Evolutionary conservation across 2,888 invertebrate genomes (phyloP).

Genomic region (Amblyjoppa fuscipennis): DNA sequence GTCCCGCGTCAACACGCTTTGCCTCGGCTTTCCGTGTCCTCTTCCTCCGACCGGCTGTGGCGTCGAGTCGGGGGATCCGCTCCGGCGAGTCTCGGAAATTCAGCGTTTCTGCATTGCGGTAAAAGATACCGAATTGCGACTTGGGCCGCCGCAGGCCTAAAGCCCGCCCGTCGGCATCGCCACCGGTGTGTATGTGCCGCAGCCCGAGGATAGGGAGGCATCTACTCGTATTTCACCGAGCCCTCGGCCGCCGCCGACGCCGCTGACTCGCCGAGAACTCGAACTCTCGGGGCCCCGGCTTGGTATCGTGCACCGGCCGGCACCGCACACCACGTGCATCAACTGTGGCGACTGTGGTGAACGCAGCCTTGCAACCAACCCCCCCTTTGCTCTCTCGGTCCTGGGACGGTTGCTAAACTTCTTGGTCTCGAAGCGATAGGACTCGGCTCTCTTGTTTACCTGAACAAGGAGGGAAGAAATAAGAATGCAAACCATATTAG

Average conservation of each 20-base stretch:
- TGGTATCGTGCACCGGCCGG: constrained; percentile 61
- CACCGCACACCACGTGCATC: constrained; percentile 41
- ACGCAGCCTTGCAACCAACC: not conserved
- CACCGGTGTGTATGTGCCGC: constrained; percentile 10
- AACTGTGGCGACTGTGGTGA: constrained; percentile 15
- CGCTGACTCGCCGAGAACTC: constrained; percentile 43
- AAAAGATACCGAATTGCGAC: constrained; percentile 73
- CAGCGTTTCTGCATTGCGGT: constrained; percentile 79
- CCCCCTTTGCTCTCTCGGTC: not conserved
- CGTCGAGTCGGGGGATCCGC: constrained; percentile 20
- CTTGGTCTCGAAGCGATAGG: constrained; percentile 3
- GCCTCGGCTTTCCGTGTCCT: constrained; percentile 30
- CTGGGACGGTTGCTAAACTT: not conserved
- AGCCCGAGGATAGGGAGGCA: constrained; percentile 26
- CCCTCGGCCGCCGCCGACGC: constrained; percentile 36
- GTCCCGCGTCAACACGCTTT: constrained; percentile 27
- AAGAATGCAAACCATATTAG: not conserved
- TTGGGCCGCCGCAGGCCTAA: constrained; percentile 69
- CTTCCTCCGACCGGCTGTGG: constrained; percentile 42
- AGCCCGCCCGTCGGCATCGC: constrained; percentile 64
- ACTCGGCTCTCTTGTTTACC: not conserved
- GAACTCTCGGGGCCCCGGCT: constrained; percentile 45
- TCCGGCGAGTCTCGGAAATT: constrained; percentile 70
- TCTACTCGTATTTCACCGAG: constrained; percentile 74
- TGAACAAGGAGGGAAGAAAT: not conserved